Evolutionary conservation across 2,888 invertebrate genomes (phyloP), one percentile per base, ranked within the genome.

Genomic region (Zootermopsis nevadensis): DNA sequence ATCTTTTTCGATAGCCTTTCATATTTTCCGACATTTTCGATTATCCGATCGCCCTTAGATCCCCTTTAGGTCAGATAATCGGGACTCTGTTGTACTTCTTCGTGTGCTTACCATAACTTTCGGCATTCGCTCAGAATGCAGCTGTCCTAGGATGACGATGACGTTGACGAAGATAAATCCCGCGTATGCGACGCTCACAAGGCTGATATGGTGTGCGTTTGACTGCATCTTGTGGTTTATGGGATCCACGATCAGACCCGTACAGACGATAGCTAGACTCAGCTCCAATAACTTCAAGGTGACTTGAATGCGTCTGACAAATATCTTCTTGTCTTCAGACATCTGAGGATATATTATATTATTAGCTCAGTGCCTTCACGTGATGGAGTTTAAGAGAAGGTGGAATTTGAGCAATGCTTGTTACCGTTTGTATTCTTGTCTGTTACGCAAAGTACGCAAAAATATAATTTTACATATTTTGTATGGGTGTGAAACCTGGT

Each of bases 141-240:
- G 87, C 85, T 93, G 91, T 22, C 93, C 92, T 86, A 93, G 89
- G 85, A 94, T 89, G 86, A 94, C 88, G 38, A 94, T 90, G 1
- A 91, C 89, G 85, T 93, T 93, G 88, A 94, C 93, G 85, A 94
- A 91, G 87, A 94, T 91, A 88, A 91, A 94, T 85, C 94, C 93
- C 24, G 92, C 92, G 87, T 92, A 92, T 6, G 94, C 91, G 24
- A 94, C 92, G 89, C 93, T 94, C 88, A 94, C 93, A 84, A 94
- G 90, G 0, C 93, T 94, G 30, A 93, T 91, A 87, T 94, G 91
- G 86, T 91, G 90, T 88, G 89, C 90, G 88, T 89, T 93, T 87
- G 89, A 92, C 87, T 87, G 91, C 66, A 93, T 89, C n/a, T 91
- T 88, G 74, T 89, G 91, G 87, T 92, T 91, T 55, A 93, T 91